A percentile compares a stretch with the other conserved stretches of the same genome.
These are phyloP conservation scores for Syngnathus rostellatus DNA, from an alignment of 2,797 vertebrate genomes.

Conservation along the genomic window DNA sequence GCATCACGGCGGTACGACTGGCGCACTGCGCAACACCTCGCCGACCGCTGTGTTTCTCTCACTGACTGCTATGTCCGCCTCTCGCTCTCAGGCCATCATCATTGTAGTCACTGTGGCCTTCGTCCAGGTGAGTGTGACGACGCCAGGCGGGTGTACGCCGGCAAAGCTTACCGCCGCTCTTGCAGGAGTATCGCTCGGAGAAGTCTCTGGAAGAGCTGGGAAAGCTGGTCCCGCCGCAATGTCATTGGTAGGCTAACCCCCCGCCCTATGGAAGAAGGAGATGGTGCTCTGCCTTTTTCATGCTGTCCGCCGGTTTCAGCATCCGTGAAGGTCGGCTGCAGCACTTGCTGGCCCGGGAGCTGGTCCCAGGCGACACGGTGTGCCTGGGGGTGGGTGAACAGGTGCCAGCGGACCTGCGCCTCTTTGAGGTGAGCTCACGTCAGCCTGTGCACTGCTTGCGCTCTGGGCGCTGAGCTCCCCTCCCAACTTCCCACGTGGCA, in stretches of 20 bases:
- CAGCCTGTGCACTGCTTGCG: neutral
- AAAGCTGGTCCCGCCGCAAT: conserved; percentile 94
- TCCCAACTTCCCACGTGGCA: conserved; percentile 29
- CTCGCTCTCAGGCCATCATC: conserved; percentile 81
- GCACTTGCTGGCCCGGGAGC: conserved; percentile 85
- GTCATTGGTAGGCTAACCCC: conserved; percentile 80
- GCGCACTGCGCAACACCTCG: neutral
- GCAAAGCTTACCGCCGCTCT: neutral
- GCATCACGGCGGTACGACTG: conserved; percentile 90
- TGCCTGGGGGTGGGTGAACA: conserved; percentile 90
- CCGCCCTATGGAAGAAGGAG: neutral
- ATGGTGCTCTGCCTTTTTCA: too few species aligned
- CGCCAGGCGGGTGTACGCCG: neutral
- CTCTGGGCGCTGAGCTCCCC: too few species aligned
- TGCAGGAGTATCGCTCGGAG: conserved; percentile 93
- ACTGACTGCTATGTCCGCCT: neutral
- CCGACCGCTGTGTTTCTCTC: neutral
- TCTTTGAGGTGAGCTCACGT: conserved; percentile 79
- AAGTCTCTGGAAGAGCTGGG: conserved; percentile 92
- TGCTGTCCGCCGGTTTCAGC: conserved; percentile 49
- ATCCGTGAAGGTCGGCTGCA: conserved; percentile 83
- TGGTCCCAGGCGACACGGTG: conserved; percentile 94
- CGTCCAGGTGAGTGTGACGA: conserved; percentile 82
- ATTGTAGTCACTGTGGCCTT: conserved; percentile 97
- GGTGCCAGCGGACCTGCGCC: conserved; percentile 89